Percentiles rank a stretch among this genome's conserved stretches.
Conservation (phyloP, 1,140 invertebrate species). For the Eriocheir sinensis region DNA sequence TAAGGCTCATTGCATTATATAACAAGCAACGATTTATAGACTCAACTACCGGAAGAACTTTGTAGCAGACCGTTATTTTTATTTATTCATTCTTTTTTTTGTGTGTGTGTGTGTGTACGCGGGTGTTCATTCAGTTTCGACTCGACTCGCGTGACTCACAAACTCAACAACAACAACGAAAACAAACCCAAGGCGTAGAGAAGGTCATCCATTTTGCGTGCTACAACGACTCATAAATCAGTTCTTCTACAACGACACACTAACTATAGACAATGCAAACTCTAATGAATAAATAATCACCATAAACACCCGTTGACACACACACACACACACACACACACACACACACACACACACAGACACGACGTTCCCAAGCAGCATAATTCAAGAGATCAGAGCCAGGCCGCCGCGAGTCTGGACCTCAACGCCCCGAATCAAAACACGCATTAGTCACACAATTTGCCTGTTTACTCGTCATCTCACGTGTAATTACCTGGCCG, state of each 20-base stretch:
- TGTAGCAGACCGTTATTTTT: background rate
- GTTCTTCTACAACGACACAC: too few species aligned
- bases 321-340: conserved; percentile 7
- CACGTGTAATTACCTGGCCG: background rate
- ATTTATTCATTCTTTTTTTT: background rate
- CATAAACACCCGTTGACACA: too few species aligned
- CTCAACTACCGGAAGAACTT: background rate
- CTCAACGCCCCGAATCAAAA: background rate
- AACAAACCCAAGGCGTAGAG: too few species aligned
- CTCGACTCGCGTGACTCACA: too few species aligned
- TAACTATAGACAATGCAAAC: too few species aligned
- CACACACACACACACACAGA: background rate
- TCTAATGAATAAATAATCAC: too few species aligned
- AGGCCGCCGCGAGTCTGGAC: background rate
- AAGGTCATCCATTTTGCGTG: too few species aligned
- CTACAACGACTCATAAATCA: too few species aligned
- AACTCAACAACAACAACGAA: too few species aligned
- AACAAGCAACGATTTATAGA: background rate
- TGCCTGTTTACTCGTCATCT: conserved; percentile 22
- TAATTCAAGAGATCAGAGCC: background rate
- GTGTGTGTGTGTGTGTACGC: background rate
- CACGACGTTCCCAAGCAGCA: background rate
- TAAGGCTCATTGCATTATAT: background rate
- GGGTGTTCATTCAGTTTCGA: too few species aligned
- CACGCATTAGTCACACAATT: conserved; percentile 10